Percentiles rank a stretch among this genome's conserved stretches.
These are phyloP conservation scores for Pachyuromys duprasi DNA, from an alignment of 2,797 vertebrate species.

Conservation along the genomic window DNA sequence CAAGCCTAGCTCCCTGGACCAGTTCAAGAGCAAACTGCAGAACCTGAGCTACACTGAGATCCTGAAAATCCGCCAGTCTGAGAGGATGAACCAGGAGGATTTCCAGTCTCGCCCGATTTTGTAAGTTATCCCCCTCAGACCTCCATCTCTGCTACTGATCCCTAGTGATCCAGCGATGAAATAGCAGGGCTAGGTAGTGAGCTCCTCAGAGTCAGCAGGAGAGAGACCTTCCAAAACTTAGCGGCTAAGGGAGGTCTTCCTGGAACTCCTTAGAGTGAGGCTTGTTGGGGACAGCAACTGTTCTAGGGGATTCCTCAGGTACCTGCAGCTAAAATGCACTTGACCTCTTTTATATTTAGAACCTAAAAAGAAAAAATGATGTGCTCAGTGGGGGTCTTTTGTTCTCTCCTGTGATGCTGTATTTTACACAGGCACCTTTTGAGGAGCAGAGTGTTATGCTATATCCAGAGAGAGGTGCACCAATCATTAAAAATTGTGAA, in stretches of 20 bases:
- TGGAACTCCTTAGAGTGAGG: not conserved
- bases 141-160: not conserved
- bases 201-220: not conserved
- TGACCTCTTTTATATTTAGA: conserved; percentile 51
- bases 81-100: conserved; percentile 99
- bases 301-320: not conserved
- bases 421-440: not conserved
- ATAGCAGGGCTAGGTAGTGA: not conserved
- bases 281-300: not conserved
- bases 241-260: not conserved
- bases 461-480: conserved; percentile 18
- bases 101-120: conserved; percentile 99
- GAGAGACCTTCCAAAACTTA: conserved; percentile 4
- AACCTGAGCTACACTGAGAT: conserved; percentile 99
- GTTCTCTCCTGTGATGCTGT: not conserved
- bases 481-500: not conserved
- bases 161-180: not conserved
- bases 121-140: conserved; percentile 88
- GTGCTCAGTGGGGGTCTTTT: not conserved
- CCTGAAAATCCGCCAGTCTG: conserved; percentile 99
- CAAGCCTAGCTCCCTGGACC: conserved; percentile 99
- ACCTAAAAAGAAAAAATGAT: not conserved
- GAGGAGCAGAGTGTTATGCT: not conserved
- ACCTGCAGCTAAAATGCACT: conserved; percentile 37
- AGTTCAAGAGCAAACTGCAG: conserved; percentile 99